Conservation (phyloP, 2,888 invertebrate genomes). For the Agrilus cyanescens region DNA sequence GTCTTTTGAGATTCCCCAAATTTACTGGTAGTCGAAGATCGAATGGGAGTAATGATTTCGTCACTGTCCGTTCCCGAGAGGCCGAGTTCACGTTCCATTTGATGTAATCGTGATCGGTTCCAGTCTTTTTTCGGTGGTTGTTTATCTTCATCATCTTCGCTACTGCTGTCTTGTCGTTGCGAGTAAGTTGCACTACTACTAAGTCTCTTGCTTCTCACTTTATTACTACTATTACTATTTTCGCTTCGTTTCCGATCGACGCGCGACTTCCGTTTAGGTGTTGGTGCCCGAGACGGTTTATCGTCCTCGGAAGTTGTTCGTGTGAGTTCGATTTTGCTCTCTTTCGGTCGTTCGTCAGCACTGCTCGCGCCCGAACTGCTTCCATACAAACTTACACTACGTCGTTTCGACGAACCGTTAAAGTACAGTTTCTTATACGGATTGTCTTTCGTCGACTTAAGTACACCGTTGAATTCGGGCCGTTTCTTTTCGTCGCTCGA, state of each 20-base stretch:
- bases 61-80: slow-evolving; percentile 68
- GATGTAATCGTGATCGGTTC: slow-evolving; percentile 48
- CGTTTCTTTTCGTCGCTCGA: slow-evolving; percentile 50
- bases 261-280: slow-evolving; percentile 31
- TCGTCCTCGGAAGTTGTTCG: slow-evolving; percentile 41
- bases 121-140: slow-evolving; percentile 38
- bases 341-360: slow-evolving; percentile 31
- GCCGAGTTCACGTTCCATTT: slow-evolving; percentile 64
- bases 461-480: slow-evolving; percentile 57
- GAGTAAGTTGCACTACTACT: slow-evolving; percentile 22
- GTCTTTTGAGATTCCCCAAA: slow-evolving; percentile 34
- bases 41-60: slow-evolving; percentile 43
- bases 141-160: slow-evolving; percentile 49
- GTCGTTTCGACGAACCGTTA: slow-evolving; percentile 56
- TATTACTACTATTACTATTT: slow-evolving; percentile 23
- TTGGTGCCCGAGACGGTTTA: slow-evolving; percentile 35
- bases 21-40: slow-evolving; percentile 44
- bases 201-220: slow-evolving; percentile 26
- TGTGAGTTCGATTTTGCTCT: slow-evolving; percentile 37
- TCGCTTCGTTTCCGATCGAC: slow-evolving; percentile 21
- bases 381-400: slow-evolving; percentile 50
- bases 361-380: slow-evolving; percentile 48
- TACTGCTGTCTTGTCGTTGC: slow-evolving; percentile 44
- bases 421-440: slow-evolving; percentile 67
- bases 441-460: slow-evolving; percentile 46